These are phyloP conservation scores for Carpatolechia fugitivella DNA, from an alignment of 2,888 invertebrate genomes.

Conservation along the genomic window DNA sequence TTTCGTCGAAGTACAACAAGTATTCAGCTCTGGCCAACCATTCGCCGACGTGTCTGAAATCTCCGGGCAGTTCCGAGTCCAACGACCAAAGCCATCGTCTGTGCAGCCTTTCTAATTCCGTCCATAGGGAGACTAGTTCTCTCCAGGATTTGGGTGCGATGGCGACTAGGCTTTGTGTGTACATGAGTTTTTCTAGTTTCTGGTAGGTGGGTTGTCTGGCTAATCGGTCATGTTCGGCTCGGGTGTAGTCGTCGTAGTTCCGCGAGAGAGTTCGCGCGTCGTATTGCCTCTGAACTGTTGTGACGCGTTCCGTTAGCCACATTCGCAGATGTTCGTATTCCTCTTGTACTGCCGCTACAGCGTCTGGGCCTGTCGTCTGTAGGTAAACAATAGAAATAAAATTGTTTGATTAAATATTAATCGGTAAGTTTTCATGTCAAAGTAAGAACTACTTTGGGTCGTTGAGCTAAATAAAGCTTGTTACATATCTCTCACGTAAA, in stretches of 20 bases:
- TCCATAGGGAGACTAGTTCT: slow-evolving; percentile 89
- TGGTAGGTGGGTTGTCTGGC: slow-evolving; percentile 85
- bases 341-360: slow-evolving; percentile 87
- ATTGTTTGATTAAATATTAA: no score
- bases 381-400: slow-evolving; percentile 5
- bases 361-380: slow-evolving; percentile 84
- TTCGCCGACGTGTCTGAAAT: slow-evolving; percentile 91
- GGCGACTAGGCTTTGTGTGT: slow-evolving; percentile 88
- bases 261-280: slow-evolving; percentile 86
- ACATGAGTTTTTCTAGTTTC: slow-evolving; percentile 88
- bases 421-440: no score
- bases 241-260: slow-evolving; percentile 89
- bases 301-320: slow-evolving; percentile 90
- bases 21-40: slow-evolving; percentile 95
- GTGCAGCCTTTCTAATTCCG: slow-evolving; percentile 87
- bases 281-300: slow-evolving; percentile 87
- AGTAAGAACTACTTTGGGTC: no score
- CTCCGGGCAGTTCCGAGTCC: slow-evolving; percentile 91
- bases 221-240: slow-evolving; percentile 88
- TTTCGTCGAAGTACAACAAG: slow-evolving; percentile 88
- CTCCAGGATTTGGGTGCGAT: slow-evolving; percentile 93
- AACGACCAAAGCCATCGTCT: slow-evolving; percentile 93
- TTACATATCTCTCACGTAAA: no score
- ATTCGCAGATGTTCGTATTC: slow-evolving; percentile 89
- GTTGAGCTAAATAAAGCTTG: no score